A percentile compares a stretch with the other conserved stretches of the same genome.
These are phyloP conservation scores for Albula glossodonta DNA, from an alignment of 2,113 vertebrate genomes.

Conservation along the genomic window DNA sequence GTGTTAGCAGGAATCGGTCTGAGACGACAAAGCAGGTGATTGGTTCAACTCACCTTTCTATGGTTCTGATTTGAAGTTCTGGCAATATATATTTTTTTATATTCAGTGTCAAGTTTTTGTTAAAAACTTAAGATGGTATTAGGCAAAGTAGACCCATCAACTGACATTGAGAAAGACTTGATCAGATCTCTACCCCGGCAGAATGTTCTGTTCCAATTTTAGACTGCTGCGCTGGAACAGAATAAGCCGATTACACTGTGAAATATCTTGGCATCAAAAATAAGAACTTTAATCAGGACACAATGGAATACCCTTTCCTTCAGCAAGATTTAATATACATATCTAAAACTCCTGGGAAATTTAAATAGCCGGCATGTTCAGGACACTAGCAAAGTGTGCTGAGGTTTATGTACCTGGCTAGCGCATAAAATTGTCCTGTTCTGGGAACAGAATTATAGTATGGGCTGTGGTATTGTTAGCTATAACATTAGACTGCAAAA, in stretches of 20 bases:
- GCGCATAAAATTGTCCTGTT: not conserved
- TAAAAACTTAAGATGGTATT: not conserved
- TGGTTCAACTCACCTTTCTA: not conserved
- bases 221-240: not conserved
- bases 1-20: not conserved
- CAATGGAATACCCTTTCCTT: not conserved
- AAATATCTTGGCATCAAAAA: not conserved
- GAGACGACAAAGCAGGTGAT: not conserved
- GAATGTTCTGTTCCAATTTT: slow-evolving; percentile 1
- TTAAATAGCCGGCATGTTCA: no score
- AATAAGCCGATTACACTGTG: not conserved
- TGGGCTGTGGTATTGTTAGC: not conserved
- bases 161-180: not conserved
- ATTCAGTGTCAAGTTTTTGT: not conserved
- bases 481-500: not conserved
- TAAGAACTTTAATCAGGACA: not conserved
- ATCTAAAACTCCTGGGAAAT: not conserved
- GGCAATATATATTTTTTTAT: not conserved
- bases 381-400: no score
- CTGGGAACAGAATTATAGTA: not conserved
- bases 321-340: not conserved
- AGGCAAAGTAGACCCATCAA: not conserved
- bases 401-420: not conserved
- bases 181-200: not conserved
- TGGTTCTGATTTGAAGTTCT: not conserved